phyloP scores from a whole-genome alignment of 1,140 invertebrate species.

The Sinonovacula constricta region DNA sequence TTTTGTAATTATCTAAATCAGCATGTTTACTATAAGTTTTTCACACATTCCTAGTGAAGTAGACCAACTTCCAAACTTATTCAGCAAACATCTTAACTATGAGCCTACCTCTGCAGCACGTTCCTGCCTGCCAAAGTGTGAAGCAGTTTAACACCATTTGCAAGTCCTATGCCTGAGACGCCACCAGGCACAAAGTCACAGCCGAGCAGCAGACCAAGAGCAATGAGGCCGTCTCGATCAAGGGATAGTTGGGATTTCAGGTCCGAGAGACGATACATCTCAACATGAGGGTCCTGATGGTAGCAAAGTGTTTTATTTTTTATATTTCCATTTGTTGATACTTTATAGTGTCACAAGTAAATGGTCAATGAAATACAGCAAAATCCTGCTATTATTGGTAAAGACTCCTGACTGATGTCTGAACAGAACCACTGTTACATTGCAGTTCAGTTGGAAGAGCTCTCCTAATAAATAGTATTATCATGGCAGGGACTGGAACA shows the following conservation, averaged over 20 bases:
- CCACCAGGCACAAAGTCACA: conserved; percentile 91
- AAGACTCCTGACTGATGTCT: too few relatives aligned
- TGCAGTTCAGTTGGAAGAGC: too few relatives aligned
- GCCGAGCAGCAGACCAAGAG: conserved; percentile 89
- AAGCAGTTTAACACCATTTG: conserved; percentile 87
- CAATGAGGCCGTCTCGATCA: conserved; percentile 90
- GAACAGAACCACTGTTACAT: too few relatives aligned
- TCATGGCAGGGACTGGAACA: too few relatives aligned
- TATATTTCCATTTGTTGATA: too few relatives aligned
- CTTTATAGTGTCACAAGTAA: too few relatives aligned
- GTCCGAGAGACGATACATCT: conserved; percentile 86
- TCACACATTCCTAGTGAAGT: neutral
- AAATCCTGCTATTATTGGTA: too few relatives aligned
- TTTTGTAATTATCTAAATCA: too few relatives aligned
- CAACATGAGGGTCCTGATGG: conserved; percentile 82
- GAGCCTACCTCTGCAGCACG: conserved; percentile 67
- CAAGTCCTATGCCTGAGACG: conserved; percentile 88
- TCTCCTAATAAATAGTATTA: too few relatives aligned
- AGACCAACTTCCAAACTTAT: neutral
- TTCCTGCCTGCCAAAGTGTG: conserved; percentile 73
- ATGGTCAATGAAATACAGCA: too few relatives aligned
- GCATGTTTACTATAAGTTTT: neutral
- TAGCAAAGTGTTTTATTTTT: too few relatives aligned
- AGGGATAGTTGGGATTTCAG: conserved; percentile 83
- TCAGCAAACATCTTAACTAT: too few relatives aligned